phyloP scores from a whole-genome alignment of 2,888 invertebrate species.

The Mimas tiliae region DNA sequence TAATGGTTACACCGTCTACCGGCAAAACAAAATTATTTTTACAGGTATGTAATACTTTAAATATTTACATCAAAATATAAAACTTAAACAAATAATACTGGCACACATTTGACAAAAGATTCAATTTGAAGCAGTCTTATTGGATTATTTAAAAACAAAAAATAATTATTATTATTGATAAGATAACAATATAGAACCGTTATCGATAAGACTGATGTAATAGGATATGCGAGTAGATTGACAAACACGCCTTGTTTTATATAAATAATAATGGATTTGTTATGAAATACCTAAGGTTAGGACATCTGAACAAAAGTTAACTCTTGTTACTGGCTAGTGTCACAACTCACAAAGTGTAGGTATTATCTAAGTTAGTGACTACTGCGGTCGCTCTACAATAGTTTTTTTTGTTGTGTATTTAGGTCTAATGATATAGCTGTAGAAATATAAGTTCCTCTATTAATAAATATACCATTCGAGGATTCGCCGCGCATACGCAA shows the following conservation, averaged over 20 bases:
- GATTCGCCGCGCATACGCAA: not conserved
- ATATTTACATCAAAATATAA: too few species aligned
- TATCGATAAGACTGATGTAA: not conserved
- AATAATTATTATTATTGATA: not conserved
- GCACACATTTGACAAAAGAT: too few species aligned
- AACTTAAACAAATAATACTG: too few species aligned
- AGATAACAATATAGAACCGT: not conserved
- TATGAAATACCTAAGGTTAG: not conserved
- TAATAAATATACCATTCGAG: slow-evolving; percentile 1
- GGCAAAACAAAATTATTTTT: slow-evolving; percentile 14
- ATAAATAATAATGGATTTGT: too few species aligned
- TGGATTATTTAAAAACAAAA: too few species aligned
- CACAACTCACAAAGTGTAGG: too few species aligned
- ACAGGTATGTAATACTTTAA: not conserved
- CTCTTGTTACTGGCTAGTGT: too few species aligned
- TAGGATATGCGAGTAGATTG: not conserved
- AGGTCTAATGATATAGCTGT: not conserved
- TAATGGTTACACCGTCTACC: too few species aligned
- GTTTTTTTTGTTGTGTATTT: not conserved
- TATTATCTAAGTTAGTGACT: not conserved
- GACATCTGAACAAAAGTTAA: too few species aligned
- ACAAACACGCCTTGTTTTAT: slow-evolving; percentile 9
- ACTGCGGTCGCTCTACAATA: not conserved
- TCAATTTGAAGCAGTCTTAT: too few species aligned
- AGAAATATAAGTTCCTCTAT: not conserved